Evolutionary conservation across 2,888 invertebrate genomes (phyloP), one percentile per base, ranked within the genome.

Genomic region (Zele albiditarsus): DNA sequence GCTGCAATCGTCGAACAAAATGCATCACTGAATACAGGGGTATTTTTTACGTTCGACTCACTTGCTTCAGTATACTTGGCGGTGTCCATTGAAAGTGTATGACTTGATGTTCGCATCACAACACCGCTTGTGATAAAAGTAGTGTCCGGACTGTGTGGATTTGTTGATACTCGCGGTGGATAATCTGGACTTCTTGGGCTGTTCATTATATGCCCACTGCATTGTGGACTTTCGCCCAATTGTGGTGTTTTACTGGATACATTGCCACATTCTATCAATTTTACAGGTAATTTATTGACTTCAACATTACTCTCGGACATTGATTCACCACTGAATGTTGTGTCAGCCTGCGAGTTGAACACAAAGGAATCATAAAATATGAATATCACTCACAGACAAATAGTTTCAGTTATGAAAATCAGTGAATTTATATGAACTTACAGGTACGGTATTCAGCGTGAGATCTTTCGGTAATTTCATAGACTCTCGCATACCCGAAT

Each of bases 141-240:
- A 10, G 82, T 81, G 12, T 84, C 83, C 4, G 84, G 84, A 79
- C 84, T 84, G 10, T 83, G 81, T 3, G 84, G 86, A 58, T 85
- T 85, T 20, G 79, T 78, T 2, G 88, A 84, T 25, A 87, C 87
- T 73, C 83, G 77, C 1, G 88, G 87, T 12, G 88, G 89, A 79
- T 87, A 89, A 72, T 89, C 89, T 8, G 88, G 88, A 78, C 89
- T 88, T 73, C 85, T 82, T n/a, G 89, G 88, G 77, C 89, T 88
- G 16, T 79, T 82, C n/a, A 85, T 79, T 46, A 85, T 81, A 62
- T 85, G 83, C 3, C 85, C 86, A 72, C 78, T 81, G 60, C 85
- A 85, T 60, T 86, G 85, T 0, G 87, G 86, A 66, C 88, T 88
- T 67, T 88, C 87, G 1, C 86, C 88, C 12, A 88, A 73, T 70